Base-by-base conservation (phyloP, 2,888 invertebrate species). In the Lithosia quadra region DNA sequence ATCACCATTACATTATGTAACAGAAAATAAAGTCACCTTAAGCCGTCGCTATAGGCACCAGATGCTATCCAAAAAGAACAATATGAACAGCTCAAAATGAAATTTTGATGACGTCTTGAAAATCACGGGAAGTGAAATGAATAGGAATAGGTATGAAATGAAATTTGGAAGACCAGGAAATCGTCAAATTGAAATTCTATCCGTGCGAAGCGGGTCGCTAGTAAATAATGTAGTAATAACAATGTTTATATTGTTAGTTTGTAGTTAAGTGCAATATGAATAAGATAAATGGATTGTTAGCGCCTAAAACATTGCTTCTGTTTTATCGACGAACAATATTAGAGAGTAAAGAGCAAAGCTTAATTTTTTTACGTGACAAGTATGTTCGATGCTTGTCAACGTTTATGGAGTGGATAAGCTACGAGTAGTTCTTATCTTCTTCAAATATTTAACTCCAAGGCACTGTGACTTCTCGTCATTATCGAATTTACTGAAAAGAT, bases 281-380 rank as follows among this genome's bases (percentile, higher is more conserved):
- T 33, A 56, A 28, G 56, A 73, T 76, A 72, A 75, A 73, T 63
- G 69, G 62, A 65, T 68, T 75, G 73, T 79, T 82, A 82, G 75
- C 72, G 65, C 75, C 71, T 72, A 53, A 15, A 65, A 49, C 61
- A 66, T 69, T 76, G 8, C 22, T 68, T 65, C 39, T 65, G 68
- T 72, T 74, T 55, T 56, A 61, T 78, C 74, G 34, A 34, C 24
- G 49, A 62, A 22, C 53, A 8, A 49, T 49, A n/a, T 49, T 62
- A 62, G 0, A 10, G 24, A 28, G 15, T 11, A 21, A 39, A 10
- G 24, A 28, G 15, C 21, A 21, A 39, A 21, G 22, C 18, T 60
- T 60, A 43, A 43, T 43, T 28, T 56, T 56, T 13, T 22, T 34
- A 33, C 33, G 33, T 58, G 58, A 58, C 15, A 18, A n/a, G 13